Evolutionary conservation across 2,888 invertebrate genomes (phyloP), one percentile per base, ranked within the genome.

Genomic region (Endotricha flammealis): DNA sequence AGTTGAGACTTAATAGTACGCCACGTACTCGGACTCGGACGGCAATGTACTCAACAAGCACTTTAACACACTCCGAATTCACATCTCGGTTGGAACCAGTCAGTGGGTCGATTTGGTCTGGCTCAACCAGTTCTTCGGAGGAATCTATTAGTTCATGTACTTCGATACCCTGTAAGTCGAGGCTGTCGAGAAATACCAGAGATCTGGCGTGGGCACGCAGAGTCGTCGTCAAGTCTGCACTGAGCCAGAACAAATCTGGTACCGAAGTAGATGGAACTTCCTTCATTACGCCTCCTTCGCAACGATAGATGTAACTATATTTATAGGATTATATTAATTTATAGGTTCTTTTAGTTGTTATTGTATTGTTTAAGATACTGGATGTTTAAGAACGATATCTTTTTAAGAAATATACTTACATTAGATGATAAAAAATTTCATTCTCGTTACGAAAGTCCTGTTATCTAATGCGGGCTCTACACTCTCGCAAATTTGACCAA

Each of bases 181-280:
- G 59, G 11, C 52, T 50, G 32, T 61, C 68, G 1, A 55, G 59
- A 11, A 57, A 56, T 31, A 67, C 71, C 1, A 64, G 75, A 1
- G 70, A 77, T 51, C 39, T 80, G 23, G 66, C 71, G 4, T 78
- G 81, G 79, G 75, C 78, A 1, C 62, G 66, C 1, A 67, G 72
- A 6, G 73, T 79, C 1, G 48, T 69, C 12, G 62, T 73, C 1
- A 65, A 61, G 8, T 16, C 24, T 11, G 25, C 48, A 2, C 41
- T 39, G n/a, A 43, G 36, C 23, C 32, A 11, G 13, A 36, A 40
- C 0, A 47, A 52, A 29, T 59, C 69, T 4, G 60, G 53, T 8
- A 74, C 70, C 0, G 74, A 76, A 29, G 25, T 69, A 5, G 69
- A 76, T 22, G 32, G 46, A 4, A 64, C 57, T n/a, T 72, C 78